Conservation (phyloP, 2,113 vertebrate species). For the Rutilus rutilus region DNA sequence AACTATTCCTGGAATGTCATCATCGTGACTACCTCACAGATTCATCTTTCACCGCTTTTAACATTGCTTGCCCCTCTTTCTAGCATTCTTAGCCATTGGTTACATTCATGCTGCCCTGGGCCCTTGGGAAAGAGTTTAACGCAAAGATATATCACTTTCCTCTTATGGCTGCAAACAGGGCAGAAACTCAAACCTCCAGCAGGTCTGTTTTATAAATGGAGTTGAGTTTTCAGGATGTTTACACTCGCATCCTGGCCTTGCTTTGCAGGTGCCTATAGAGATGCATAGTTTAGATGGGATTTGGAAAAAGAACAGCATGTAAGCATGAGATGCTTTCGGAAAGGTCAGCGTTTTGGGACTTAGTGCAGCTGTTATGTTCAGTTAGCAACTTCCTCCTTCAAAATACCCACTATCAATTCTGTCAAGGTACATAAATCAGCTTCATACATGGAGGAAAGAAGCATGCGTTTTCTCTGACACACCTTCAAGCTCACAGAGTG, state of each 20-base stretch:
- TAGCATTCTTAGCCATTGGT: constrained; percentile 48
- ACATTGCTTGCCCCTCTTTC: constrained; percentile 53
- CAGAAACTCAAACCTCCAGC: constrained; percentile 52
- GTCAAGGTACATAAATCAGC: neutral
- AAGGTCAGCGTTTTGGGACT: constrained; percentile 27
- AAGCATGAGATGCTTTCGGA: constrained; percentile 1
- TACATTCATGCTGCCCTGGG: constrained; percentile 44
- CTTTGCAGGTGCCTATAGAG: constrained; percentile 42
- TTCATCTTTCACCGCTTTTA: constrained; percentile 54
- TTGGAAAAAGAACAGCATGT: neutral
- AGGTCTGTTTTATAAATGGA: constrained; percentile 56
- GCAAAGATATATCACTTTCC: constrained; percentile 53
- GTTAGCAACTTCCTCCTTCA: neutral
- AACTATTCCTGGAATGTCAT: constrained; percentile 32
- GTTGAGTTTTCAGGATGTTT: constrained; percentile 31
- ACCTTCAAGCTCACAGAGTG: neutral
- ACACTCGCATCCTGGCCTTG: constrained; percentile 5
- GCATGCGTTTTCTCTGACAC: neutral
- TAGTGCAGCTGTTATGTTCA: constrained; percentile 8
- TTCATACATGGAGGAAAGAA: neutral
- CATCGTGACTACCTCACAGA: constrained; percentile 18
- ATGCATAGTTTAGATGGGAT: constrained; percentile 9
- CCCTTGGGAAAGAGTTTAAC: constrained; percentile 37
- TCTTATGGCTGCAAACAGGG: constrained; percentile 49
- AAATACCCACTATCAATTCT: neutral